Evolutionary conservation across 2,113 vertebrate genomes (phyloP).

Genomic region (Eclectus roratus): DNA sequence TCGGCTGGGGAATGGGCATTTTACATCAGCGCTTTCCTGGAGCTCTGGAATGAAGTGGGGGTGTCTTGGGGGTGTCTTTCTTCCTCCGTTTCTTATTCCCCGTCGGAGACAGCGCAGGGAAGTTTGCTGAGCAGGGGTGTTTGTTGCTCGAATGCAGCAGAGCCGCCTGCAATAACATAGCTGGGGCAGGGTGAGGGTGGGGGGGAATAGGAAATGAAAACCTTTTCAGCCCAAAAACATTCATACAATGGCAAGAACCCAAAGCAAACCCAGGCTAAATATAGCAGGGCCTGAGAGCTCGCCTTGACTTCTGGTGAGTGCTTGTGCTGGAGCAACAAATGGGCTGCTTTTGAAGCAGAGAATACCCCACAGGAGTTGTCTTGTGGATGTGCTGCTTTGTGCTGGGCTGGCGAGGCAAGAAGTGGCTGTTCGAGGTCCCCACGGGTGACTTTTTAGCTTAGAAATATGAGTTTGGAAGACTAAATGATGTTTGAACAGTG

Average conservation of each 20-base stretch:
- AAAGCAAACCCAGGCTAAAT: slow-evolving; percentile 49
- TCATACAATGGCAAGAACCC: background rate
- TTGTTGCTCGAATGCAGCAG: background rate
- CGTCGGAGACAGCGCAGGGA: background rate
- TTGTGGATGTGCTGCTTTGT: background rate
- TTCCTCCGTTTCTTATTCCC: background rate
- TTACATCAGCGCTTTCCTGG: background rate
- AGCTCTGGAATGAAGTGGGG: background rate
- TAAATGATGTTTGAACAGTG: background rate
- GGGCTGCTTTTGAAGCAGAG: background rate
- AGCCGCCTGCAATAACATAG: background rate
- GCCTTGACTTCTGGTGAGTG: background rate
- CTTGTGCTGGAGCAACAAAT: background rate
- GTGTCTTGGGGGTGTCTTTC: background rate
- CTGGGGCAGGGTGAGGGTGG: background rate
- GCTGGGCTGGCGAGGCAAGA: background rate
- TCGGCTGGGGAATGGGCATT: background rate
- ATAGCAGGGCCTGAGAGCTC: background rate
- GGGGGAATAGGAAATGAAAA: slow-evolving; percentile 14
- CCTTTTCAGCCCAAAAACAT: slow-evolving; percentile 2
- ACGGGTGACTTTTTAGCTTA: background rate
- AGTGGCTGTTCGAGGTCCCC: background rate
- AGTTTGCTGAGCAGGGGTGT: background rate
- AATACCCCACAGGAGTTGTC: background rate
- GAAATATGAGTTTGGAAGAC: background rate